Percentiles rank a stretch among this genome's conserved stretches.
These are phyloP conservation scores for Melieria picta DNA, from an alignment of 2,888 invertebrate species.

Conservation along the genomic window DNA sequence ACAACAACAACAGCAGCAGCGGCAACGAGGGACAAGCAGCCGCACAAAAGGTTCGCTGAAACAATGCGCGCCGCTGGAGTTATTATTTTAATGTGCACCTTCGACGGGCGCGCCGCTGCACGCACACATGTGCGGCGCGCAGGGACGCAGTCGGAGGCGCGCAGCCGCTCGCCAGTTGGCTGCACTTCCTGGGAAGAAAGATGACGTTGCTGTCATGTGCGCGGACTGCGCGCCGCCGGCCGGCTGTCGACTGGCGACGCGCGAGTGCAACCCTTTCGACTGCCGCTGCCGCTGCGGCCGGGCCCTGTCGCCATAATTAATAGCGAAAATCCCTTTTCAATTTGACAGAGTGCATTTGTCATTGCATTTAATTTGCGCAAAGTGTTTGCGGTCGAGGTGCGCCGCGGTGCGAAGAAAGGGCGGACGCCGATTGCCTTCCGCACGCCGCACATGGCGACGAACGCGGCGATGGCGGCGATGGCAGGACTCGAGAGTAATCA, in stretches of 20 bases:
- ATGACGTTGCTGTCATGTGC: slow-evolving; percentile 42
- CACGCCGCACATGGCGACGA: slow-evolving; percentile 43
- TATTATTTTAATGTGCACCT: slow-evolving; percentile 58
- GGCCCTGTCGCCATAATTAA: slow-evolving; percentile 54
- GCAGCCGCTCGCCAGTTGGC: slow-evolving; percentile 23
- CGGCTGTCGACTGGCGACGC: slow-evolving; percentile 32
- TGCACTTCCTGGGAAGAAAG: slow-evolving; percentile 23
- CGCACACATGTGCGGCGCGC: slow-evolving; percentile 33
- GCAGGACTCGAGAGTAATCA: not conserved
- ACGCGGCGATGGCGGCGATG: not conserved
- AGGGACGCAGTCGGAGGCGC: slow-evolving; percentile 22
- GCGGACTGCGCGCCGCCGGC: slow-evolving; percentile 37
- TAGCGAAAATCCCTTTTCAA: slow-evolving; percentile 62
- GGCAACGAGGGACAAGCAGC: not conserved
- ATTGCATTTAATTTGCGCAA: slow-evolving; percentile 49
- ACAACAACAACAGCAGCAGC: not conserved
- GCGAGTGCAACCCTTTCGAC: slow-evolving; percentile 21
- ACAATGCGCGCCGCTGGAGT: slow-evolving; percentile 42
- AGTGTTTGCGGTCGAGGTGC: slow-evolving; percentile 23
- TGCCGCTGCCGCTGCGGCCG: not conserved
- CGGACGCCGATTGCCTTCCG: slow-evolving; percentile 38
- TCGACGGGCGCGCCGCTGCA: slow-evolving; percentile 39
- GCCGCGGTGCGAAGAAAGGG: slow-evolving; percentile 39
- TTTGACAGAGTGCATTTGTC: slow-evolving; percentile 55
- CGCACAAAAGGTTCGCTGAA: slow-evolving; percentile 1